phyloP scores from a whole-genome alignment of 2,113 vertebrate genomes.

The Vulpes ferrilata region DNA sequence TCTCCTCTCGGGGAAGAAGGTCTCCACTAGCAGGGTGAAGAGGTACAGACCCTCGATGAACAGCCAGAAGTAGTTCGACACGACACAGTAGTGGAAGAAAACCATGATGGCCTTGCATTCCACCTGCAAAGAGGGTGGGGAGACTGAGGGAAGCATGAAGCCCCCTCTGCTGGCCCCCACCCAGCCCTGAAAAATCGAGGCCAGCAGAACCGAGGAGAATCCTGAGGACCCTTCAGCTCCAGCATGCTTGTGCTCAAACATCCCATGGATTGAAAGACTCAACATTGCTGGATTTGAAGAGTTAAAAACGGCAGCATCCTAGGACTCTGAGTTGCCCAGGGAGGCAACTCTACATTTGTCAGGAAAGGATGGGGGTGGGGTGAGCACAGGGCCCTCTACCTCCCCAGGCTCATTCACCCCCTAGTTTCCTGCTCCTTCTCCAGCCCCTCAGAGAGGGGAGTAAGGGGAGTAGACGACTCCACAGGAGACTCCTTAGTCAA shows the following conservation, averaged over 20 bases:
- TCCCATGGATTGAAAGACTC: too few relatives aligned
- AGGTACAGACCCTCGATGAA: constrained; percentile 99
- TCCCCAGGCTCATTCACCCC: not conserved
- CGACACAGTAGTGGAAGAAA: constrained; percentile 99
- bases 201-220: not conserved
- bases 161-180: fast-evolving
- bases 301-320: not conserved
- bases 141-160: fast-evolving
- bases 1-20: constrained; percentile 97
- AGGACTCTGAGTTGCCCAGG: not conserved
- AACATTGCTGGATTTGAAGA: not conserved
- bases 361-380: not conserved
- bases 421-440: too few relatives aligned
- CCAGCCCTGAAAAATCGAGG: not conserved
- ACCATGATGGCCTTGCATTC: constrained; percentile 98
- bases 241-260: not conserved
- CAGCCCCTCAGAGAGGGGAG: not conserved
- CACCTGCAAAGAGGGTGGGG: constrained; percentile 87
- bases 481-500: not conserved
- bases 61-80: constrained; percentile 99
- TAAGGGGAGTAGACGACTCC: not conserved
- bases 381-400: too few relatives aligned
- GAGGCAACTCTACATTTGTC: not conserved
- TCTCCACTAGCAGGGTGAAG: constrained; percentile 97
- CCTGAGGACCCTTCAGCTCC: not conserved